phyloP scores from a whole-genome alignment of 2,797 vertebrate species.

The Ctenochaetus hawaiiensis region DNA sequence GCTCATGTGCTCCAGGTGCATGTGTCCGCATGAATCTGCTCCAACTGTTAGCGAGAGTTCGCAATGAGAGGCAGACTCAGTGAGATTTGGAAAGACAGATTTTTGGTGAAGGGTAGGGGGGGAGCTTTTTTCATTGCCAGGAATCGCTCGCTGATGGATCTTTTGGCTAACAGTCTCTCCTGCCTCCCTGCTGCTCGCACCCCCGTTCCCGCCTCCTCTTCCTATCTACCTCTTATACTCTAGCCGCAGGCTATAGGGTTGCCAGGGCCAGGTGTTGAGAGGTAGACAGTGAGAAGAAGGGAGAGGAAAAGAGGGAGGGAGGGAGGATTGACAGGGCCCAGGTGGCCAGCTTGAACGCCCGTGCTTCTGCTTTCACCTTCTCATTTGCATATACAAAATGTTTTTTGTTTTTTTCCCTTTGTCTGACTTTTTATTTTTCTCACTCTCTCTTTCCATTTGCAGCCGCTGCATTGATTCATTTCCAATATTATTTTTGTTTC shows the following conservation, averaged over 20 bases:
- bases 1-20: constrained; percentile 46
- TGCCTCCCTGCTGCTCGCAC: constrained; percentile 58
- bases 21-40: constrained; percentile 41
- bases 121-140: constrained; percentile 44
- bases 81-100: constrained; percentile 49
- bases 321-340: constrained; percentile 69
- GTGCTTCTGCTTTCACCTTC: constrained; percentile 53
- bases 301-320: constrained; percentile 32
- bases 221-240: constrained; percentile 36
- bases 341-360: constrained; percentile 65
- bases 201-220: constrained; percentile 41
- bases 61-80: constrained; percentile 23
- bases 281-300: constrained; percentile 37
- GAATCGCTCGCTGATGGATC: constrained; percentile 63
- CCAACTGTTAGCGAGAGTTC: constrained; percentile 56
- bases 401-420: constrained; percentile 32
- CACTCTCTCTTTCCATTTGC: constrained; percentile 49
- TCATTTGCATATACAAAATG: constrained; percentile 77
- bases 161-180: constrained; percentile 59
- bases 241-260: constrained; percentile 55
- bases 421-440: constrained; percentile 51
- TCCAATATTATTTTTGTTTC: constrained; percentile 51
- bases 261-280: constrained; percentile 68
- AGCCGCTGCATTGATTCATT: constrained; percentile 48
- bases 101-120: constrained; percentile 38